A percentile compares a stretch with the other conserved stretches of the same genome.
Conservation (phyloP, 1,140 invertebrate genomes). For the Araneus ventricosus region DNA sequence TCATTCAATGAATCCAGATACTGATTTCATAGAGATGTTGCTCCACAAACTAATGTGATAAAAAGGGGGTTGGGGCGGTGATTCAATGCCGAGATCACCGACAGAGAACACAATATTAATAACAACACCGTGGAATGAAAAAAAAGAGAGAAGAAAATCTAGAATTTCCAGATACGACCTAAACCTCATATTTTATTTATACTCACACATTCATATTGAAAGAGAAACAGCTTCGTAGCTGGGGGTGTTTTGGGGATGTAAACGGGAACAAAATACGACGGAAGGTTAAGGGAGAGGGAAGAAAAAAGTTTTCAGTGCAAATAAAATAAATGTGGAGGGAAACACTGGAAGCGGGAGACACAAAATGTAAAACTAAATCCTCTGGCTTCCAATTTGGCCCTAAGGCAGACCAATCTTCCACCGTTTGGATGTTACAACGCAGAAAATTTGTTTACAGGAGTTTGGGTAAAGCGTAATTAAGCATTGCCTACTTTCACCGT, state of each 20-base stretch:
- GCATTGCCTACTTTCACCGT: slow-evolving; percentile 6
- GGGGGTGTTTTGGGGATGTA: slow-evolving; percentile 10
- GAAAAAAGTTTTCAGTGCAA: slow-evolving; percentile 35
- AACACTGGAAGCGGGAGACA: background rate
- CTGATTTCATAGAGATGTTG: too few species aligned
- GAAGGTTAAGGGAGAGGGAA: background rate
- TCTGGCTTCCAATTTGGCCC: slow-evolving; percentile 14
- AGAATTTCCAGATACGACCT: background rate
- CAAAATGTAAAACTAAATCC: slow-evolving; percentile 17
- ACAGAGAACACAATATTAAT: background rate
- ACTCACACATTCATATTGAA: slow-evolving; percentile 49
- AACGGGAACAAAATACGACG: slow-evolving; percentile 42
- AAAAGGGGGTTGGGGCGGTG: background rate
- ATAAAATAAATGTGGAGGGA: slow-evolving; percentile 50
- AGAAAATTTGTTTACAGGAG: slow-evolving; percentile 48
- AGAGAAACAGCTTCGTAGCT: slow-evolving; percentile 38
- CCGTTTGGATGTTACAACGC: background rate
- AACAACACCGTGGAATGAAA: background rate
- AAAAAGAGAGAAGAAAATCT: background rate
- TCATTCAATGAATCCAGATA: too few species aligned
- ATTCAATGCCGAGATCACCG: background rate
- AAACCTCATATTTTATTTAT: slow-evolving; percentile 63
- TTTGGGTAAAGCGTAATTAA: slow-evolving; percentile 49
- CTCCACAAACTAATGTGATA: background rate
- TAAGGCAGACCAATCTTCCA: background rate